Percentiles rank a stretch among this genome's conserved stretches.
phyloP scores from a whole-genome alignment of 2,113 vertebrate genomes.

The Psammodynastes pulverulentus region DNA sequence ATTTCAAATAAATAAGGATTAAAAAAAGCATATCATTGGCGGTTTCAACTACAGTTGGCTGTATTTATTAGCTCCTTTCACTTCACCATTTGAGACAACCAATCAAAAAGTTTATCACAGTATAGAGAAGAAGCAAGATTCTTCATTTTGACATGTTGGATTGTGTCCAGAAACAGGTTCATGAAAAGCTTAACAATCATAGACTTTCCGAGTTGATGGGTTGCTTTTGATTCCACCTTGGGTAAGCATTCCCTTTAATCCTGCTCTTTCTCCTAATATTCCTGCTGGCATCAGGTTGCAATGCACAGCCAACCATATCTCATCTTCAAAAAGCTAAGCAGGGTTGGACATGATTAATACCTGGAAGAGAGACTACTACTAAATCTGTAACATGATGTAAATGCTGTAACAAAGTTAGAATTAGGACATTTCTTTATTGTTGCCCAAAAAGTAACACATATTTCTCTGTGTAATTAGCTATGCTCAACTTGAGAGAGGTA shows the following conservation, averaged over 20 bases:
- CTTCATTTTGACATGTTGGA: neutral
- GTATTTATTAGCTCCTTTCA: neutral
- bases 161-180: neutral
- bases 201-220: neutral
- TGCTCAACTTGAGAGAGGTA: neutral
- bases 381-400: neutral
- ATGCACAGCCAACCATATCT: neutral
- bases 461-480: neutral
- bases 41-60: neutral
- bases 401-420: neutral
- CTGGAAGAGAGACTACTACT: neutral
- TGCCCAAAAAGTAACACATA: neutral
- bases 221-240: neutral
- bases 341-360: neutral
- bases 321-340: neutral
- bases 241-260: neutral
- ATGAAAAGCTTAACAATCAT: neutral
- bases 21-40: neutral
- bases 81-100: neutral
- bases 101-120: neutral
- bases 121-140: neutral
- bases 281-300: neutral
- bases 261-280: neutral
- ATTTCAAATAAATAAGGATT: neutral
- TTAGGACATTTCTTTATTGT: neutral